Evolutionary conservation across 1,140 invertebrate genomes (phyloP), one percentile per base, ranked within the genome.

Genomic region (Hylaeus anthracinus): DNA sequence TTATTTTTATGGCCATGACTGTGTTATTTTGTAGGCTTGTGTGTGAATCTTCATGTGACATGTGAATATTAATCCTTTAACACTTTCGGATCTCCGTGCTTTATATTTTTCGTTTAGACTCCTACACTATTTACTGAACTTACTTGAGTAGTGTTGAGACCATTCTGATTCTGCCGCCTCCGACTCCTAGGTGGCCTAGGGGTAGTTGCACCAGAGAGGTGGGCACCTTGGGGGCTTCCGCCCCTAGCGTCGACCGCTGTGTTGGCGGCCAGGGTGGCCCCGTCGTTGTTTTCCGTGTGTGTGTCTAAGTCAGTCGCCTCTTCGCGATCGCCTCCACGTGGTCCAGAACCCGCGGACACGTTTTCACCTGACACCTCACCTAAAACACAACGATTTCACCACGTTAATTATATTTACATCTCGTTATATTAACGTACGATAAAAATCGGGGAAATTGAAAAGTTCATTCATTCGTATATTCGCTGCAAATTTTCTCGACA

Each of bases 331-430:
- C 91, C 91, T 60, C 88, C 74, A 73, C 92, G 90, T 82, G 89
- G 88, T 80, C 90, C 91, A 82, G 91, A 87, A 81, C 89, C 89
- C 77, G 90, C 88, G 65, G 88, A 89, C 66, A 88, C 87, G 90
- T 89, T 94, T 86, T 94, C 92, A 85, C 90, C 90, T 75, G 92
- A 91, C 84, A 92, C 92, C 84, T 93, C 92, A 92, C 93, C 93
- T 94, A 88, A 90, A 39, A 48, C 15, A 56, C 15, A 10, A 37
- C 26, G 53, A 43, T 14, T 48, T 15, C 2, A 15, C 43, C 14
- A 9, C 41, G 48, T 75, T 14, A 26, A 55, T 41, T 26, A 26
- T 26, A 26, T 26, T 26, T 26, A 26, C 26, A 26, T 26, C 26
- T 26, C 26, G 26, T 26, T 26, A 26, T 45, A 45, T 45, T 5